A percentile compares a stretch with the other conserved stretches of the same genome.
These are phyloP conservation scores for Netelia melanura DNA, from an alignment of 2,888 invertebrate genomes.

Conservation along the genomic window DNA sequence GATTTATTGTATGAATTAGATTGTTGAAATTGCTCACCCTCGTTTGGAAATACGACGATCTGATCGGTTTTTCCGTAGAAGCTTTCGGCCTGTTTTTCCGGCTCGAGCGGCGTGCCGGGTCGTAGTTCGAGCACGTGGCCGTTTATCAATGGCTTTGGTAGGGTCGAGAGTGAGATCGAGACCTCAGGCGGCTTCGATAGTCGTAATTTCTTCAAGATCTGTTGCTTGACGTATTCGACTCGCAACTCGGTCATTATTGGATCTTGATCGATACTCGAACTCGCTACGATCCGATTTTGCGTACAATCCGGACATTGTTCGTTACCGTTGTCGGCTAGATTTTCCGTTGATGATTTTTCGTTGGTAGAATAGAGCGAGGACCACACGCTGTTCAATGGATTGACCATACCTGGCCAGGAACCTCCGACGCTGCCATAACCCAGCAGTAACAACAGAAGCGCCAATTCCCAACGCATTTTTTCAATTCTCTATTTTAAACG, in stretches of 20 bases:
- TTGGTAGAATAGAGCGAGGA: constrained; percentile 75
- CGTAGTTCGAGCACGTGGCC: constrained; percentile 88
- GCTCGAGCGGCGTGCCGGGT: constrained; percentile 86
- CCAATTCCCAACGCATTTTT: constrained; percentile 71
- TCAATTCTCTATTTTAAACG: background rate
- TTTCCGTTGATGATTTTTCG: constrained; percentile 54
- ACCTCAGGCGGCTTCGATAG: constrained; percentile 91
- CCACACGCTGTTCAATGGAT: constrained; percentile 79
- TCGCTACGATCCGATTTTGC: constrained; percentile 77
- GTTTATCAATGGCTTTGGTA: constrained; percentile 92
- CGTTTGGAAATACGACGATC: constrained; percentile 92
- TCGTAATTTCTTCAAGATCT: constrained; percentile 92
- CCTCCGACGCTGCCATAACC: constrained; percentile 63
- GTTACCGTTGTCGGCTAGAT: background rate
- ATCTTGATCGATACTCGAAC: constrained; percentile 77
- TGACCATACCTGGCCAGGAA: constrained; percentile 76
- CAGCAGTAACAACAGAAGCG: constrained; percentile 62
- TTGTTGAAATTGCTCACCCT: constrained; percentile 86
- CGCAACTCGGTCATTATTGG: constrained; percentile 88
- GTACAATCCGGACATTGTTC: constrained; percentile 76
- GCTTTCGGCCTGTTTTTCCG: constrained; percentile 89
- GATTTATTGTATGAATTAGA: background rate
- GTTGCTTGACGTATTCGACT: constrained; percentile 93
- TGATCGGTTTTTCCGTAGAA: constrained; percentile 94
- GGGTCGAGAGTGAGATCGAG: constrained; percentile 87